Evolutionary conservation across 2,797 vertebrate genomes (phyloP), one percentile per base, ranked within the genome.

Genomic region (Serranus cabrilla): DNA sequence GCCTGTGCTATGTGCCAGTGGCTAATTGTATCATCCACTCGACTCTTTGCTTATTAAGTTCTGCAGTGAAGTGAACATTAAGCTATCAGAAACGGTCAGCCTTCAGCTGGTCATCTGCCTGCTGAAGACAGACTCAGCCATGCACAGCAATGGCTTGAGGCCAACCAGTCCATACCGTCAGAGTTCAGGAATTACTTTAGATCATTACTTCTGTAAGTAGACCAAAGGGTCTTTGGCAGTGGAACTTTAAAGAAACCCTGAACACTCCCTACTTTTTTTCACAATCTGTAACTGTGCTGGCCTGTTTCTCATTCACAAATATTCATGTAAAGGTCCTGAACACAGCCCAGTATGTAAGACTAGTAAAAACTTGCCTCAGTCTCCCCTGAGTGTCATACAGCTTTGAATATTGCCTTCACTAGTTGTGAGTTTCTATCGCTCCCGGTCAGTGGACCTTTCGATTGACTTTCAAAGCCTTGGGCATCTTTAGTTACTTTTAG

Each of bases 311-410:
- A 59, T 62, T 72, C 55, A 75, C 54, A 82, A 76, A 66, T 80
- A 64, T 80, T 73, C 39, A 80, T 67, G 42, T 23, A 50, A 63
- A 56, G 60, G 43, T 49, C 62, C 46, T 78, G 66, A 66, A 78
- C 58, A 39, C 13, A 67, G 39, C 54, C 60, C 74, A 74, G 80
- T 84, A 85, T 83, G 63, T 76, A 82, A 51, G 72, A 73, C 90
- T 34, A 78, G 89, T 92, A 69, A 70, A 80, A 89, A 92, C 89
- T 49, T 89, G 88, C 66, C 78, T 65, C 37, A 39, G 74, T 72
- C 18, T 61, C 21, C 73, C 40, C 45, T 54, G 20, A 47, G 54
- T 63, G 56, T 60, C 25, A 25, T 18, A 54, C 70, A 80, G 46
- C 46, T 77, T 88, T 70, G 59, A 68, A 84, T 83, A 52, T 66